Evolutionary conservation across 2,888 invertebrate species (phyloP), one percentile per base, ranked within the genome.

Genomic region (Dinocampus coccinellae): DNA sequence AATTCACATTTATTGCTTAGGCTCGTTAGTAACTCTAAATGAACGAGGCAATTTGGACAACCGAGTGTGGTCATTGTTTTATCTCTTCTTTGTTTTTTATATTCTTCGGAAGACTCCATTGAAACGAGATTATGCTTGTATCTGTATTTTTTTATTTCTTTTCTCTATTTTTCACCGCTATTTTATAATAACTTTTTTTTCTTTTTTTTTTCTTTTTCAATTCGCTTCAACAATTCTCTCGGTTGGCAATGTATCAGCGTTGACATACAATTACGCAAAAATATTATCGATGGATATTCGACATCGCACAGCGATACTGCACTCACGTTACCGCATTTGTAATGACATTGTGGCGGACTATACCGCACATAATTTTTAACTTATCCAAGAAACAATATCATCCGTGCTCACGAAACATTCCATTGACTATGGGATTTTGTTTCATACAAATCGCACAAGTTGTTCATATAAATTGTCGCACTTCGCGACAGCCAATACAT

Each of bases 1-100:
- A 75, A 39, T 70, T 76, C 73, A 71, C 77, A 76, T 64, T 72
- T 64, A 10, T 72, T 47, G 57, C 6, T 60, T 3, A 33, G 39
- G 55, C 55, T 60, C 16, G 42, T 60, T 39, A 63, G 39, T 26
- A 55, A 53, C 36, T 39, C 57, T 34, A 53, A 47, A 33, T 55
- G 3, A 26, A 34, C 55, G 11, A 61, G 52, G n/a, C 69, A 69
- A 53, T 72, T 60, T 60, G 66, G 62, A 58, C 69, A 71, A 26
- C 57, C 62, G 11, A 64, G 39, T 26, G 16, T 53, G 52, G 9
- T 36, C 29, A 47, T 36, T 69, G 2, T 70, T 47, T 57, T n/a
- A 20, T 42, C 29, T 20, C 52, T 33, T 16, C 29, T 20, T 22
- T 47, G 24, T 36, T 26, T 52, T 53, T 63, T 36, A 29, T 9